Conservation (phyloP, 2,797 vertebrate genomes). For the Lutjanus campechanus region DNA sequence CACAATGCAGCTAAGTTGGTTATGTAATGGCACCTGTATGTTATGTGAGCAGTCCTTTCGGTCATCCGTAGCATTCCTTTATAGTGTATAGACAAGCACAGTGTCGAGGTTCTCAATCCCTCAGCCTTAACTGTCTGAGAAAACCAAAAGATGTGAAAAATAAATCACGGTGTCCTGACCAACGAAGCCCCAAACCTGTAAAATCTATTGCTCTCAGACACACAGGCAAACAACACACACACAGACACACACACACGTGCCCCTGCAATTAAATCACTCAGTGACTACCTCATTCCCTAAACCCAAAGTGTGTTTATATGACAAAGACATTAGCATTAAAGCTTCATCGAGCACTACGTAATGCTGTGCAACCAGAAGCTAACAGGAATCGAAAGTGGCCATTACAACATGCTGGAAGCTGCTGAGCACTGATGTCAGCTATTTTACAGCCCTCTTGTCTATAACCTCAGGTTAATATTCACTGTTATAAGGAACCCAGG, state of each 20-base stretch:
- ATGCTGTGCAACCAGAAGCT: constrained; percentile 75
- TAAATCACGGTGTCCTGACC: constrained; percentile 30
- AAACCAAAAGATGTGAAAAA: constrained; percentile 41
- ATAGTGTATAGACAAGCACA: constrained; percentile 41
- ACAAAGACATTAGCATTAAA: constrained; percentile 79
- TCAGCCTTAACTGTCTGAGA: constrained; percentile 21
- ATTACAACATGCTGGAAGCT: constrained; percentile 81
- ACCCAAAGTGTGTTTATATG: constrained; percentile 77
- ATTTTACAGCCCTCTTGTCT: constrained; percentile 72
- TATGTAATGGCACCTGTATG: constrained; percentile 71
- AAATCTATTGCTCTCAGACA: constrained; percentile 51
- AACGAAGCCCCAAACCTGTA: constrained; percentile 54
- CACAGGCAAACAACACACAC: constrained; percentile 61
- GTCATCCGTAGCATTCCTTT: constrained; percentile 64
- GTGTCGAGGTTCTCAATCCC: constrained; percentile 25
- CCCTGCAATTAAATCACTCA: constrained; percentile 74
- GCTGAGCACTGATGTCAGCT: constrained; percentile 79
- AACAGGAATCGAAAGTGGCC: constrained; percentile 59
- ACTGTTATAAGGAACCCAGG: constrained; percentile 66
- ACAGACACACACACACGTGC: constrained; percentile 66
- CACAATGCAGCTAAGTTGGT: constrained; percentile 60
- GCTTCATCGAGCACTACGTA: constrained; percentile 76
- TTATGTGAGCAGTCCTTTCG: constrained; percentile 65
- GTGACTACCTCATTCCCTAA: constrained; percentile 73
- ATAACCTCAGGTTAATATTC: constrained; percentile 75